phyloP scores from a whole-genome alignment of 1,140 invertebrate genomes.

The Heliothis subflexa region DNA sequence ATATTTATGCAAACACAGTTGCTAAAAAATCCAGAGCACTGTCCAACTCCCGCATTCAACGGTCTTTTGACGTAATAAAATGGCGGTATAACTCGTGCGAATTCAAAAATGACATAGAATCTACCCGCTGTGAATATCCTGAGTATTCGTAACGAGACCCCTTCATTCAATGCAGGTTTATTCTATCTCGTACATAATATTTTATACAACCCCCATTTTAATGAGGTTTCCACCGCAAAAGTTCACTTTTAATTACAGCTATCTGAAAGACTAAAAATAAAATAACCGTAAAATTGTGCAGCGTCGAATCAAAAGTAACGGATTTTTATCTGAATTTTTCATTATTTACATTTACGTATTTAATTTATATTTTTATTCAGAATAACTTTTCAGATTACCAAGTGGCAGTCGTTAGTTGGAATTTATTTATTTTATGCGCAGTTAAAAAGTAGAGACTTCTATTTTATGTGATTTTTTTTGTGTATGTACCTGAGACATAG shows the following conservation, averaged over 20 bases:
- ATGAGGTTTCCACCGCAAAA: conserved; percentile 43
- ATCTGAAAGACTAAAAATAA: conserved; percentile 49
- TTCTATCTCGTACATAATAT: conserved; percentile 35
- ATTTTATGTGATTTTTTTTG: too few species aligned
- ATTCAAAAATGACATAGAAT: conserved; percentile 48
- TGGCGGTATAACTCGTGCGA: conserved; percentile 13
- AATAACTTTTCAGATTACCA: not conserved
- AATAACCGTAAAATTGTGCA: conserved; percentile 49
- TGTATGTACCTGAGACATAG: too few species aligned
- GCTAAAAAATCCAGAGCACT: conserved; percentile 26
- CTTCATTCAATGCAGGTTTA: conserved; percentile 37
- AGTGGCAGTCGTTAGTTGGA: not conserved
- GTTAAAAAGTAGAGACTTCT: too few species aligned
- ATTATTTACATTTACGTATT: not conserved
- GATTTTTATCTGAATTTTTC: conserved; percentile 8
- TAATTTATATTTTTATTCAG: not conserved
- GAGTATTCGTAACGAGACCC: conserved; percentile 48
- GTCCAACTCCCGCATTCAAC: conserved; percentile 29
- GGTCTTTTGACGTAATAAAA: conserved; percentile 34
- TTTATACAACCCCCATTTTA: conserved; percentile 47
- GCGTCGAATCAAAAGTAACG: conserved; percentile 30
- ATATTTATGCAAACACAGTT: conserved; percentile 29
- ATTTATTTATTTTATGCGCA: not conserved
- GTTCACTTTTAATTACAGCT: conserved; percentile 51
- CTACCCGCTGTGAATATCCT: conserved; percentile 27